A percentile compares a stretch with the other conserved stretches of the same genome.
Conservation (phyloP, 2,113 vertebrate genomes). For the Fregetta grallaria region DNA sequence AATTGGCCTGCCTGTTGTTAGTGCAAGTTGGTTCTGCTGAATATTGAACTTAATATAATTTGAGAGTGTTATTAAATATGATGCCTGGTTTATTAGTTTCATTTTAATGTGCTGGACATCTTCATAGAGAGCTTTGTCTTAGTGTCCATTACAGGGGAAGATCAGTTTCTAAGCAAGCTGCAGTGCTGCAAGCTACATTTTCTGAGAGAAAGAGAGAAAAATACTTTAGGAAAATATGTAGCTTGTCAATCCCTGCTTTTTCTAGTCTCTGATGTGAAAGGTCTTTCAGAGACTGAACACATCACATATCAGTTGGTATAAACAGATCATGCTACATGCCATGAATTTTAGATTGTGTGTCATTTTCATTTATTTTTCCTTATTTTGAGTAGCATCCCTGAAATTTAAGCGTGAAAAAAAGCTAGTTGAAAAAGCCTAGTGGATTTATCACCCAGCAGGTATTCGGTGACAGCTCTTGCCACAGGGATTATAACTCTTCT, state of each 20-base stretch:
- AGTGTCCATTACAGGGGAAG: not conserved
- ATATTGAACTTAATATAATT: conserved; percentile 21
- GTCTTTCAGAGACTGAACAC: not conserved
- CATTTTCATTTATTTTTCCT: conserved; percentile 30
- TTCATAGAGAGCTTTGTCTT: conserved; percentile 1
- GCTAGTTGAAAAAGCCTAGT: not conserved
- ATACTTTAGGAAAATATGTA: conserved; percentile 12
- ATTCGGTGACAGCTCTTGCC: conserved; percentile 24
- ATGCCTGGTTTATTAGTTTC: not conserved
- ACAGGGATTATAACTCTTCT: conserved; percentile 25
- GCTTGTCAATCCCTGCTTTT: not conserved
- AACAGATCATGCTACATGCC: not conserved
- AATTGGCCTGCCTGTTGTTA: not conserved
- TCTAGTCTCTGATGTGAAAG: not conserved
- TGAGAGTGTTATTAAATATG: not conserved
- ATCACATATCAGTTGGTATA: not conserved
- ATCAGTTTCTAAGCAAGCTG: not conserved
- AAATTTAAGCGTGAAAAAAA: conserved; percentile 4
- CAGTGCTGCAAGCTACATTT: not conserved
- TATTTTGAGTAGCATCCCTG: conserved; percentile 12
- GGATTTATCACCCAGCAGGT: conserved; percentile 53
- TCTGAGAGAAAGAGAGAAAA: not conserved
- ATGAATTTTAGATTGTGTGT: conserved; percentile 11
- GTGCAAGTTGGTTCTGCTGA: not conserved
- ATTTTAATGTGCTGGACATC: not conserved